Evolutionary conservation across 2,888 invertebrate species (phyloP), one percentile per base, ranked within the genome.

Genomic region (Molorchus minor): DNA sequence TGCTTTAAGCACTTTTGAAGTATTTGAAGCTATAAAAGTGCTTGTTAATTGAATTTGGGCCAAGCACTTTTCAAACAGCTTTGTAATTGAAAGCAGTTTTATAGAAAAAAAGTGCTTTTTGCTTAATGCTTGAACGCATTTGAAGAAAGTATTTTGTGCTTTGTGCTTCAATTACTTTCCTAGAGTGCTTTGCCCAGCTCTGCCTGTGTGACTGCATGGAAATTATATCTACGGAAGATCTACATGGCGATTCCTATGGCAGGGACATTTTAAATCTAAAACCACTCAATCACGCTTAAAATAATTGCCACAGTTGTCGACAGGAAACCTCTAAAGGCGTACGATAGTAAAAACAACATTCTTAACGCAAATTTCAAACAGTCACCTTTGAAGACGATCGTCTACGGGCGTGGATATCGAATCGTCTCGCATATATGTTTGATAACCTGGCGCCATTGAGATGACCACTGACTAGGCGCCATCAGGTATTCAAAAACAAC

Each of bases 401-500:
- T 45, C 36, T 20, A 35, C 12, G 10, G 20, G 35, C 47, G 36
- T 43, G 44, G 15, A 45, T 57, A 45, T 51, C 51, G 43, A 57
- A 43, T 51, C 29, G 45, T 29, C 49, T 51, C 44, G 51, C 51
- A 51, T 43, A 57, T 51, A 57, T 38, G 51, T 51, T 30, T 44
- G 51, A 57, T 51, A 57, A 51, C 44, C 29, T 58, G 62, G 62
- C 65, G 65, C 62, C 65, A 52, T 33, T 25, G 45, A 49, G 45
- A 44, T 57, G 65, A 55, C 55, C 56, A 57, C 58, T 58, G 54
- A 55, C 49, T 58, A 67, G 67, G 67, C 67, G 67, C 67, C 67
- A 61, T 46, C 56, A 61, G 64, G 62, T 61, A 67, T 67, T 67
- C 62, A 61, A 64, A 67, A 67, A 67, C 62, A 41, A 67, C 53